Evolutionary conservation across 1,140 invertebrate genomes (phyloP).

Genomic region (Neotoxoptera formosana): DNA sequence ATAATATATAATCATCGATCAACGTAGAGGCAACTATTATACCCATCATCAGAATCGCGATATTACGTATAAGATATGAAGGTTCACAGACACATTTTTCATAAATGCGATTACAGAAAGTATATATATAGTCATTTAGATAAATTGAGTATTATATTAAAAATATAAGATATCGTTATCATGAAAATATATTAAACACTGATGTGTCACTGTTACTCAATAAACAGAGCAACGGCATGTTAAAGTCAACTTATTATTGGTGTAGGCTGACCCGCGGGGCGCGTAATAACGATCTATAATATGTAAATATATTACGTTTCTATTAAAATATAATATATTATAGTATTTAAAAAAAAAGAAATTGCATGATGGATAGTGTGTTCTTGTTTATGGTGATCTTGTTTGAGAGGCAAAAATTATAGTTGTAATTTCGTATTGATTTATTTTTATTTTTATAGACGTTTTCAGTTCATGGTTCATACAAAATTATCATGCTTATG

Average conservation of each 20-base stretch:
- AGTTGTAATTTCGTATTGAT: not conserved
- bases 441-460: not conserved
- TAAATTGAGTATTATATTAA: too few species aligned
- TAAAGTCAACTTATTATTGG: too few species aligned
- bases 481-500: not conserved
- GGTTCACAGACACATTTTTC: too few species aligned
- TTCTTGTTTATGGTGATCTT: not conserved
- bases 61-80: too few species aligned
- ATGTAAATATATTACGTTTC: too few species aligned
- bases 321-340: not conserved
- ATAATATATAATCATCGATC: not conserved
- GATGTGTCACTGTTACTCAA: too few species aligned
- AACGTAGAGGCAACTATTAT: not conserved
- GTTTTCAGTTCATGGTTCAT: not conserved
- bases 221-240: not conserved
- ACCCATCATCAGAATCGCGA: not conserved
- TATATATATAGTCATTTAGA: too few species aligned
- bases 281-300: too few species aligned
- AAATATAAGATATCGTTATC: too few species aligned
- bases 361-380: not conserved
- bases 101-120: too few species aligned
- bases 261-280: too few species aligned
- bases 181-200: not conserved
- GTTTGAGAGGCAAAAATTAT: not conserved
- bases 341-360: not conserved